A percentile compares a stretch with the other conserved stretches of the same genome.
Conservation (phyloP, 2,113 vertebrate genomes). For the Gorsachius goisagi region DNA sequence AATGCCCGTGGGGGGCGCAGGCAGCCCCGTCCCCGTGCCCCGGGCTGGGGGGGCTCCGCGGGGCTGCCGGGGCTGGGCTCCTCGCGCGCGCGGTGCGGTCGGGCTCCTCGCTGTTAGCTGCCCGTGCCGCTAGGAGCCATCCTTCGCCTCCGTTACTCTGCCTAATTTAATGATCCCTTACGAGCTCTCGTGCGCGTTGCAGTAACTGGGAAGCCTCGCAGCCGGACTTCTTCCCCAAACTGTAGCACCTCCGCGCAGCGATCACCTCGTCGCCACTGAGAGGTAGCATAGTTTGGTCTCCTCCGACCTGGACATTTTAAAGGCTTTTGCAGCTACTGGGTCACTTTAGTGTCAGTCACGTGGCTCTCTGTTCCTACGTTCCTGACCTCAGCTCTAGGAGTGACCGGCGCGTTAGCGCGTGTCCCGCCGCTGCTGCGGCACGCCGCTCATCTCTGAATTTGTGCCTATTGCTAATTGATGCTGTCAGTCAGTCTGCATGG, state of each 20-base stretch:
- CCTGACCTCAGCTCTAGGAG: neutral
- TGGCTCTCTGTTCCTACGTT: neutral
- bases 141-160: neutral
- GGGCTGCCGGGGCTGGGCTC: no score
- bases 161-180: neutral
- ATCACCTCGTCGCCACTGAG: neutral
- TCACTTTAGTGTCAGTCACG: neutral
- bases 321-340: neutral
- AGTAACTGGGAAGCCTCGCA: neutral
- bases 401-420: neutral
- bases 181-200: neutral
- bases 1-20: neutral
- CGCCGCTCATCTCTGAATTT: neutral
- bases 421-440: rapidly evolving
- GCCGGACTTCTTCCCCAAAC: neutral
- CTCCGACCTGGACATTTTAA: neutral
- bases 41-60: rapidly evolving
- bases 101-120: neutral
- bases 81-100: rapidly evolving
- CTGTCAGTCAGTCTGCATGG: neutral
- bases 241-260: neutral
- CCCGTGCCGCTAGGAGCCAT: neutral
- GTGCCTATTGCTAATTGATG: rapidly evolving
- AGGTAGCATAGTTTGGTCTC: neutral
- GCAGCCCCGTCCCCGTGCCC: rapidly evolving